These are phyloP conservation scores for Fragum fragum DNA, from an alignment of 2,888 invertebrate genomes.

Conservation along the genomic window DNA sequence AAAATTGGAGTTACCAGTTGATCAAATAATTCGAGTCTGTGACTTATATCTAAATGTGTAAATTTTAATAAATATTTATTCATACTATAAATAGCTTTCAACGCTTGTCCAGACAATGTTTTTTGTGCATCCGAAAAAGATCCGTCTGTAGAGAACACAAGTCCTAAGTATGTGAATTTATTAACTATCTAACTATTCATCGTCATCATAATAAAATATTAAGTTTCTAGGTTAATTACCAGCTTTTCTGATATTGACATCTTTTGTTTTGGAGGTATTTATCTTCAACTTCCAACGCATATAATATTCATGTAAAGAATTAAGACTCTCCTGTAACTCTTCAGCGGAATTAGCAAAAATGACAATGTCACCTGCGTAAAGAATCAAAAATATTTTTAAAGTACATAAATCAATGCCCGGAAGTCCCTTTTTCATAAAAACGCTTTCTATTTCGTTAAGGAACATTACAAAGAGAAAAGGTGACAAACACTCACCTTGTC, in stretches of 20 bases:
- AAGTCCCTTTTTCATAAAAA: not conserved
- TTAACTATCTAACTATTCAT: not conserved
- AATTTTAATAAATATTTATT: no score
- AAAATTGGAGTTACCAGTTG: not conserved
- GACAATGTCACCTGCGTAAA: not conserved
- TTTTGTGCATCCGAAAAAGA: not conserved
- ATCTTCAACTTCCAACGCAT: no score
- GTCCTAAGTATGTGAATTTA: not conserved
- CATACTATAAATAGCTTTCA: no score
- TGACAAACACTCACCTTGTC: conserved; percentile 9
- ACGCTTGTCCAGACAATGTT: not conserved
- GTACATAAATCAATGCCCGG: not conserved
- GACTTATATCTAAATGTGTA: not conserved
- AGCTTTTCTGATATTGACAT: not conserved
- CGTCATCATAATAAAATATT: not conserved
- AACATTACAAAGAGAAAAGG: no score
- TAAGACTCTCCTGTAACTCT: no score
- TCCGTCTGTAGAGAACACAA: not conserved
- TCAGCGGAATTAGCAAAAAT: conserved; percentile 1
- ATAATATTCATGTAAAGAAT: no score
- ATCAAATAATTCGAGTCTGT: not conserved
- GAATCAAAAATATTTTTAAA: not conserved
- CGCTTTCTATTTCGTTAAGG: not conserved
- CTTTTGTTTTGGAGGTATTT: no score
- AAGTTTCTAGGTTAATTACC: not conserved